phyloP scores from a whole-genome alignment of 2,797 vertebrate species.

The Sitta carolinensis region DNA sequence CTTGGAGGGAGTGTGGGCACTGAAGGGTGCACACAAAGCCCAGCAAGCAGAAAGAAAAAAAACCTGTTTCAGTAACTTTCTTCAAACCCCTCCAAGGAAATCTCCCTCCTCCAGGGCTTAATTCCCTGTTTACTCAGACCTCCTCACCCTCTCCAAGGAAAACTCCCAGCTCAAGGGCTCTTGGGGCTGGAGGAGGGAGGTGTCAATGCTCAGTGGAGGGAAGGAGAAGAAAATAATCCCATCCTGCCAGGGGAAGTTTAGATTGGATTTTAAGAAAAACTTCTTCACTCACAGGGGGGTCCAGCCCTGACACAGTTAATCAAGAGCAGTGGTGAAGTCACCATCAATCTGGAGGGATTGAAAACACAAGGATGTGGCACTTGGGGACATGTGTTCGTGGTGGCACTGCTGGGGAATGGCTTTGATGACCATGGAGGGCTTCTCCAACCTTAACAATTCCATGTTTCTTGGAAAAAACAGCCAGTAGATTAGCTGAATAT shows the following conservation, averaged over 20 bases:
- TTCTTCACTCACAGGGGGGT: background rate
- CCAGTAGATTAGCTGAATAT: background rate
- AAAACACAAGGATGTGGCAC: background rate
- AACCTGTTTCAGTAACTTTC: background rate
- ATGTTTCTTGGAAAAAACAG: background rate
- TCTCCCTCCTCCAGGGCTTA: background rate
- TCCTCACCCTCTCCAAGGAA: background rate
- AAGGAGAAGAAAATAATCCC: background rate
- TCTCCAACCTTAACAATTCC: background rate
- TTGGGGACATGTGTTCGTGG: background rate
- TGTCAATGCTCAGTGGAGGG: background rate
- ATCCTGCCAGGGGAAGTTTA: background rate
- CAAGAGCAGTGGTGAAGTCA: background rate
- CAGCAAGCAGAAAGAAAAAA: background rate
- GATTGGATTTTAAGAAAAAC: background rate
- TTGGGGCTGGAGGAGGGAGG: background rate
- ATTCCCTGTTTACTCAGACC: background rate
- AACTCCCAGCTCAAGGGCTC: background rate
- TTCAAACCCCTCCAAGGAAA: background rate
- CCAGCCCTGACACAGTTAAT: background rate
- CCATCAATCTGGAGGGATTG: background rate
- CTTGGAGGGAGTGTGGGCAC: background rate
- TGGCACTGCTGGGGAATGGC: background rate
- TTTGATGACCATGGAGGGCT: background rate
- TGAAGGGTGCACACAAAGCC: background rate